Percentiles rank a stretch among this genome's conserved stretches.
Evolutionary conservation across 2,888 invertebrate species (phyloP).

Genomic region (Limulus polyphemus): DNA sequence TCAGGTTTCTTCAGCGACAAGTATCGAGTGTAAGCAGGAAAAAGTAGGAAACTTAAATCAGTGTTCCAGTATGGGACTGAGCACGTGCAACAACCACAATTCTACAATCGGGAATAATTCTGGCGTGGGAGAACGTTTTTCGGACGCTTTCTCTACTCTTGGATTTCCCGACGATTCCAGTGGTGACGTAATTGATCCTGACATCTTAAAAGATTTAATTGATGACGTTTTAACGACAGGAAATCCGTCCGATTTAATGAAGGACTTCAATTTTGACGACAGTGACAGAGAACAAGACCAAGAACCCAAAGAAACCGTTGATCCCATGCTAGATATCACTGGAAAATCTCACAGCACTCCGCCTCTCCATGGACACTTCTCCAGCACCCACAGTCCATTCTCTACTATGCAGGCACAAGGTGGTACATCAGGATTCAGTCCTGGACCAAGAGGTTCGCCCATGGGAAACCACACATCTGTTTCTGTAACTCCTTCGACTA

Average conservation of each 20-base stretch:
- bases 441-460: background rate
- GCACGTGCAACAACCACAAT: background rate
- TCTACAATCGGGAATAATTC: background rate
- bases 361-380: background rate
- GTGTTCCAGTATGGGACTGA: background rate
- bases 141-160: conserved; percentile 20
- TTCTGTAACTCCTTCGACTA: too few relatives aligned
- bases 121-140: conserved; percentile 10
- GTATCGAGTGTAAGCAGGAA: conserved; percentile 53
- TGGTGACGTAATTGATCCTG: conserved; percentile 54
- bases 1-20: conserved; percentile 7
- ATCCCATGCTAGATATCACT: background rate
- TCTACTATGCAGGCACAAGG: background rate
- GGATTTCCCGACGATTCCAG: conserved; percentile 53
- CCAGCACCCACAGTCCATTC: background rate
- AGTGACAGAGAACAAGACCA: conserved; percentile 26
- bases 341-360: background rate
- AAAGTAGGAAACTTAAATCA: background rate
- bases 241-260: conserved; percentile 63
- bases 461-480: background rate
- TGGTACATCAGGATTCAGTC: background rate
- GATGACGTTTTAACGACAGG: conserved; percentile 63
- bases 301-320: background rate
- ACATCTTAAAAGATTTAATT: conserved; percentile 69
- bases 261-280: conserved; percentile 59